Percentiles rank a stretch among this genome's conserved stretches.
These are phyloP conservation scores for Babylonia areolata DNA, from an alignment of 1,140 invertebrate species.

Conservation along the genomic window DNA sequence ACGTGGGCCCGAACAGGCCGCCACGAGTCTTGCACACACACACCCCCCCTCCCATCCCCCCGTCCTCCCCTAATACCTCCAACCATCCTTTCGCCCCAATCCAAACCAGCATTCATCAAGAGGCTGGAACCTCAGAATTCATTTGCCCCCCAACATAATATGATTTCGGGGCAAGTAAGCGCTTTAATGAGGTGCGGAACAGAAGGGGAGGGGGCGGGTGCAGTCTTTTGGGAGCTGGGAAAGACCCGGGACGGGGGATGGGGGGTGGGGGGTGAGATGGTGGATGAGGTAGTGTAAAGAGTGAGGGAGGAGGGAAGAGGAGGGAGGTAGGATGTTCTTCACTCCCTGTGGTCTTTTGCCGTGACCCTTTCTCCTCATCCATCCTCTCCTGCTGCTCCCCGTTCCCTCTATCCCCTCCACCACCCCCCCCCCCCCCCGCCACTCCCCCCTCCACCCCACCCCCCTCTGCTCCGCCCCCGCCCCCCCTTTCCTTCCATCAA, in stretches of 20 bases:
- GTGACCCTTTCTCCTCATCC: too few relatives aligned
- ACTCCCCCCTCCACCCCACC: neutral
- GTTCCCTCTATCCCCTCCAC: too few relatives aligned
- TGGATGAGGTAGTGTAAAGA: too few relatives aligned
- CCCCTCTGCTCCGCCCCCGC: neutral
- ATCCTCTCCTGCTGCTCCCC: too few relatives aligned
- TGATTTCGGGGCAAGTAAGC: constrained; percentile 32
- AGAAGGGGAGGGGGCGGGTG: neutral
- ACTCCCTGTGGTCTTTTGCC: too few relatives aligned
- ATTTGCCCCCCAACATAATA: constrained; percentile 36
- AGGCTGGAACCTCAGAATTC: constrained; percentile 16
- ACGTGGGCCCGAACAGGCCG: neutral
- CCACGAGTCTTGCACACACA: too few relatives aligned
- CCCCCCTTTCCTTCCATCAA: neutral
- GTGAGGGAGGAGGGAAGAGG: too few relatives aligned
- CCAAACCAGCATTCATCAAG: constrained; percentile 34
- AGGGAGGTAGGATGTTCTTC: too few relatives aligned
- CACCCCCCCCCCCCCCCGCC: too few relatives aligned
- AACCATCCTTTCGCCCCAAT: neutral
- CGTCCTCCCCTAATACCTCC: neutral
- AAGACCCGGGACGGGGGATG: too few relatives aligned
- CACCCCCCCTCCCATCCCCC: neutral
- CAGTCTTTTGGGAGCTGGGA: too few relatives aligned
- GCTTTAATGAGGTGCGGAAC: constrained; percentile 37
- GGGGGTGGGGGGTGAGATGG: too few relatives aligned